Base-by-base conservation (phyloP, 2,113 vertebrate genomes). In the Perognathus longimembris region DNA sequence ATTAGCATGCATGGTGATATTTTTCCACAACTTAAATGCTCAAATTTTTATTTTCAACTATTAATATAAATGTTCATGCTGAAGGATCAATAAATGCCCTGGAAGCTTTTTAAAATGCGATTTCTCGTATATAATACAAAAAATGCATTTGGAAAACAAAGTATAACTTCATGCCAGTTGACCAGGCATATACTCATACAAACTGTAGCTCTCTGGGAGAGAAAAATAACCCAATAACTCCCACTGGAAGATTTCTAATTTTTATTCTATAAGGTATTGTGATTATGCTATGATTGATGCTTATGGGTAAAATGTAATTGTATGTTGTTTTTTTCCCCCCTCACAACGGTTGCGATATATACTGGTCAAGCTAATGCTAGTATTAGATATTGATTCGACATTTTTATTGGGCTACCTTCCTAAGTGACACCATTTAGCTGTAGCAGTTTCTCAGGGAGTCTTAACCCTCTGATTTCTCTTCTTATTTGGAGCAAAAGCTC, bases 21-120 rank as follows among this genome's bases (percentile, higher is more conserved):
- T 77, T 93, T 57, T 54, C 30, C 24, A 87, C 9, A 45, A 42
- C 69, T 89, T 89, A 67, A 95, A 89, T 87, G 38, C 57, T 81
- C 85, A 92, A 3, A 91, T 92, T 93, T 54, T 93, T 93, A 89
- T 95, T 85, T 73, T 94, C 42, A 87, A 30, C 30, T 74, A 78
- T 91, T 95, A 95, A 94, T 95, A 90, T 78, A 81, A 95, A 89
- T 93, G 83, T 80, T 95, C 59, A 88, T 77, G 28, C 20, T 86
- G 77, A 93, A 92, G 20, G 86, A 95, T 85, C 87, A 93, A 91
- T 94, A 92, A 85, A 75, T 70, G 11, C 67, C 42, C 69, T 89
- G 24, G 79, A 84, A 94, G 59, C 14, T 38, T 85, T 85, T 70
- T 91, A 80, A 28, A 90, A 70, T 75, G 76, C 88, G 86, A 82